Evolutionary conservation across 2,113 vertebrate genomes (phyloP).

Genomic region (Odontophorus gujanensis): DNA sequence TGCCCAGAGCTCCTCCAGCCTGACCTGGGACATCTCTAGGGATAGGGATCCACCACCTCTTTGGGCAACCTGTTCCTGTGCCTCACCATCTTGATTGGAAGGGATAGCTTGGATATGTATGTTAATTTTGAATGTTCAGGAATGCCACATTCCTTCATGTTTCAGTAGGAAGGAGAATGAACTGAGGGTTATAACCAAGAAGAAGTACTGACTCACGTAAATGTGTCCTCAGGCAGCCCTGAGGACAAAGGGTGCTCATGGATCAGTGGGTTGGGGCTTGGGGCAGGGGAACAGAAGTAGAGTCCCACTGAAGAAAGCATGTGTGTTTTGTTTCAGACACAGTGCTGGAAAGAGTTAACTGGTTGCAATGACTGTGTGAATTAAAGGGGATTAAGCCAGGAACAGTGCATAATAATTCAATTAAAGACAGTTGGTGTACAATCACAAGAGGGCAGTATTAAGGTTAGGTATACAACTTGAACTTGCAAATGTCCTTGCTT

Average conservation of each 20-base stretch:
- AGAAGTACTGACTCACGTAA: background rate
- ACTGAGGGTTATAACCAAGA: background rate
- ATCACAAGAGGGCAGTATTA: constrained; percentile 68
- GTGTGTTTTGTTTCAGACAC: background rate
- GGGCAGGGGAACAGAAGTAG: background rate
- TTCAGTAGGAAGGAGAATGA: background rate
- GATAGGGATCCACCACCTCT: too few relatives aligned
- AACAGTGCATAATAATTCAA: background rate
- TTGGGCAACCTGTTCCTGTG: too few relatives aligned
- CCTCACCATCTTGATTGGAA: too few relatives aligned
- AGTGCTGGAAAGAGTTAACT: background rate
- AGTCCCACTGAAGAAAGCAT: background rate
- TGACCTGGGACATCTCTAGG: too few relatives aligned
- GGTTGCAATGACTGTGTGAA: background rate
- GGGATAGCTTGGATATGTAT: too few relatives aligned
- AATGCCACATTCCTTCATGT: background rate
- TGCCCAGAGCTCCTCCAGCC: too few relatives aligned
- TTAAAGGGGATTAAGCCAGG: background rate
- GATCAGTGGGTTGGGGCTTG: background rate
- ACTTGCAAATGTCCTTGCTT: background rate
- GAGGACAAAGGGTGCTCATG: background rate
- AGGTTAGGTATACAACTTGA: background rate
- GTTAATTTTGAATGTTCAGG: background rate
- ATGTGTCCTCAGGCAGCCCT: background rate
- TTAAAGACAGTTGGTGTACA: background rate